Base-by-base conservation (phyloP, 1,140 invertebrate species). In the Ips typographus region DNA sequence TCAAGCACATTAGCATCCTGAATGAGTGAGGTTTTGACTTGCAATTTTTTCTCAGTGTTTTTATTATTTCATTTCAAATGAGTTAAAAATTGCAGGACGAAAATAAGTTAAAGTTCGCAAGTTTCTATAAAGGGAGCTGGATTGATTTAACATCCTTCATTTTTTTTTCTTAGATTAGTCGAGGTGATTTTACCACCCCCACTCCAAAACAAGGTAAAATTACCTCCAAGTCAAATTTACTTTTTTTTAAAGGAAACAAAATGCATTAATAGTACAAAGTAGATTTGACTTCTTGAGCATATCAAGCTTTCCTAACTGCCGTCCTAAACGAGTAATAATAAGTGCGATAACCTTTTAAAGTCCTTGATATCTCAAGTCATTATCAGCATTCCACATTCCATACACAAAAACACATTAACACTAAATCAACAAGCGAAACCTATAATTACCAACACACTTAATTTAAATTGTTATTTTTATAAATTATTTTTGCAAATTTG, bases 371-470 rank as follows among this genome's bases (percentile, higher is more conserved):
- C 44, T 49, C 44, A 22, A 49, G 2, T 6, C 7, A 49, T 49
- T 8, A 49, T 49, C 44, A 22, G 44, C 44, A 49, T 49, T 49
- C 7, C 44, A 72, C 73, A 74, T 74, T 53, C 72, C 73, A 74
- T 65, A 74, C 73, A 70, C 43, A 49, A 5, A 71, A 67, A 63
- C 63, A 71, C 63, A 39, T 53, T 57, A 63, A 71, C 62, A 65
- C 63, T 53, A 55, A 22, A 22, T 51, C 71, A 72, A 72, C 71
- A 72, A 74, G 63, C 71, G 68, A 72, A 68, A 71, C 73, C 67
- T 70, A 69, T 70, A 72, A 74, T 72, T 65, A 70, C 67, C 22
- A 72, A 74, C 68, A 72, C 71, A 69, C 47, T 56, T 69, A 70
- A 40, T 47, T 66, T 58, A 60, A 62, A 56, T 37, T 69, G 67